A percentile compares a stretch with the other conserved stretches of the same genome.
Conservation (phyloP, 2,797 vertebrate species). For the Heteromormyrus szaboi region DNA sequence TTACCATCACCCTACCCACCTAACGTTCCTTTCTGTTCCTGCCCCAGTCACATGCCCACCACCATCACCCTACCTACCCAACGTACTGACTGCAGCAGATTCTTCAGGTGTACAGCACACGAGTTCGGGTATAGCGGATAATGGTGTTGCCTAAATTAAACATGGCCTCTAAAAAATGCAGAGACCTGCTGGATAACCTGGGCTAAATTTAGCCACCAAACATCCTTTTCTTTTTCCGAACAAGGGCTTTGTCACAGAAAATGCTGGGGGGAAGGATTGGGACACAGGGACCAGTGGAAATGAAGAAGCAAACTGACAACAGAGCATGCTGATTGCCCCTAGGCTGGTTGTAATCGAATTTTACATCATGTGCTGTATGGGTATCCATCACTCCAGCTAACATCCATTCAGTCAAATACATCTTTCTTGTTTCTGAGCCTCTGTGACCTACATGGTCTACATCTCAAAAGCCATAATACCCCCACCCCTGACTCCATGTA, state of each 20-base stretch:
- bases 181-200: background rate
- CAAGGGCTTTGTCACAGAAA: background rate
- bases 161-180: conserved; percentile 11
- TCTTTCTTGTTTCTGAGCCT: background rate
- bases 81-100: no score
- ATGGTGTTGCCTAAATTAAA: conserved; percentile 6
- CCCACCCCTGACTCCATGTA: background rate
- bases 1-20: background rate
- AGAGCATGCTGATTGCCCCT: background rate
- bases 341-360: background rate
- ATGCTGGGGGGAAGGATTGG: background rate
- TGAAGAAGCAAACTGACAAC: background rate
- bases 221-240: background rate
- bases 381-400: background rate
- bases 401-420: background rate
- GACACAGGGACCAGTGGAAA: background rate
- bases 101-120: background rate
- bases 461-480: background rate
- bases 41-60: background rate
- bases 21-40: background rate
- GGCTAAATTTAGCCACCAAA: conserved; percentile 12
- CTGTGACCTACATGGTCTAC: background rate
- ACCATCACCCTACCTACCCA: background rate
- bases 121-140: background rate
- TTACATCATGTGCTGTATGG: background rate